These are phyloP conservation scores for Tenthredo livida DNA, from an alignment of 2,888 invertebrate species.

Conservation along the genomic window DNA sequence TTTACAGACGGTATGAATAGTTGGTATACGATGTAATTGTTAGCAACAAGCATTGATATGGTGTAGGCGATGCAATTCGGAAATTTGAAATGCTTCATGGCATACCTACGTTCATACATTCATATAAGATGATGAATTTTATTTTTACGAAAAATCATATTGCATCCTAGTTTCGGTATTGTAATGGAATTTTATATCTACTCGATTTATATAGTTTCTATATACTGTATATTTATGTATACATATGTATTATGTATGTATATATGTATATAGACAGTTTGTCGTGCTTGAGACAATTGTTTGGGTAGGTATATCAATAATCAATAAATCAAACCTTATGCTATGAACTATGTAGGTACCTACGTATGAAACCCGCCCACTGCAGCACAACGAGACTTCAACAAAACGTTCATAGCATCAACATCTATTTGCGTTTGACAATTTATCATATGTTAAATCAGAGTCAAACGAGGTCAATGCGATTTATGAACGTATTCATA, in stretches of 20 bases:
- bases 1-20: neutral
- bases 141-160: neutral
- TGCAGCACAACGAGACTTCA: constrained; percentile 48
- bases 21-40: constrained; percentile 11
- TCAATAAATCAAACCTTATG: constrained; percentile 29
- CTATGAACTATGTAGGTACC: neutral
- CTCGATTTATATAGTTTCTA: neutral
- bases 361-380: constrained; percentile 47
- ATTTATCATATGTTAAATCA: constrained; percentile 40
- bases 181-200: neutral
- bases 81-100: neutral
- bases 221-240: too few species aligned
- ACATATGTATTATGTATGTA: too few species aligned
- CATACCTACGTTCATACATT: neutral
- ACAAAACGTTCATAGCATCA: neutral
- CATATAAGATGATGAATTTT: neutral
- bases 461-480: constrained; percentile 48
- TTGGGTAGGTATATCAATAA: constrained; percentile 2
- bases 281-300: constrained; percentile 33
- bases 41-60: neutral
- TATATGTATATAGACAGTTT: neutral
- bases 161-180: neutral
- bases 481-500: constrained; percentile 43
- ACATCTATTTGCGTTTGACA: constrained; percentile 40
- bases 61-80: neutral